Base-by-base conservation (phyloP, 1,140 invertebrate species). In the Drosophila guanche region DNA sequence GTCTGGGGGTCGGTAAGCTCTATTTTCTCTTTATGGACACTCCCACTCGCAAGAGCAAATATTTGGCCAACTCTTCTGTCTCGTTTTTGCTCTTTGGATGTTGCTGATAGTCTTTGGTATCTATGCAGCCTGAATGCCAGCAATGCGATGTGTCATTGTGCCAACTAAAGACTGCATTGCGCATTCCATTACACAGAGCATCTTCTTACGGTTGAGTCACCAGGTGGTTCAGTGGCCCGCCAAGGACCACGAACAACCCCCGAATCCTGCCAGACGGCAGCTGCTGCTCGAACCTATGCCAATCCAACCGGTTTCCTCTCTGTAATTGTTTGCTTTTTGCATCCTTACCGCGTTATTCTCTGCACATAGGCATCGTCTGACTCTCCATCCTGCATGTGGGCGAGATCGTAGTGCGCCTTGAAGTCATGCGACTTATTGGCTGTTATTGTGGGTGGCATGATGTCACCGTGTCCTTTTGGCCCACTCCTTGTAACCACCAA, bases 401-500 rank as follows among this genome's bases (percentile, higher is more conserved):
- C 63, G 25, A 54, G 57, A 6, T 79, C 79, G 43, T 66, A 79
- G 47, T 75, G 80, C 3, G 27, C 46, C 58, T 89, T 89, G 5
- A 79, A 89, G 29, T 79, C 77, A 33, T 89, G 81, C 43, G 66
- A 40, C 41, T 60, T 48, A 52, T 57, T 79, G 12, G 57, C 74
- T 3, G 78, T 81, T n/a, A 80, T 84, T 25, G 86, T 90, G 27
- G 88, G 88, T 41, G 88, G 73, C 88, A 81, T 90, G 67, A 88
- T 88, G 74, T 76, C 83, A 86, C 51, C 52, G 46, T 62, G 43
- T 83, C 78, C 83, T 88, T 65, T 20, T 22, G 27, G 29, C 20
- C 42, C 27, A 47, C 43, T 29, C 12, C 20, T 14, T 43, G 7
- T 23, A 43, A 14, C 8, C 22, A 27, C 27, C 5, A 67, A 54